Conservation (phyloP, 1,140 invertebrate species). For the Brachionus calyciflorus region DNA sequence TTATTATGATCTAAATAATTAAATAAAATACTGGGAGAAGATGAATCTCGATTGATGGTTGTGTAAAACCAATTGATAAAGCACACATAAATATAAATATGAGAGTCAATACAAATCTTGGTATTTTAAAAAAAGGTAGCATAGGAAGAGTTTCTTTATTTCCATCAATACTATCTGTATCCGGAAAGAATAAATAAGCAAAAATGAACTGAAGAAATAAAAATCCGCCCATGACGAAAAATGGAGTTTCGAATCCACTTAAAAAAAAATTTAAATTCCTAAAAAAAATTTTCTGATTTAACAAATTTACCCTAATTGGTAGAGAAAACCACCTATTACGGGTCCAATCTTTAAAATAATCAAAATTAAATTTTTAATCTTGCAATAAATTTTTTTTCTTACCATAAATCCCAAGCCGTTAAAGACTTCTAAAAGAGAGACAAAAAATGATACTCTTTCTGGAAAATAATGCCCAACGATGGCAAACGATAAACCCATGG, state of each 20-base stretch:
- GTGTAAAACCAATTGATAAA: constrained; percentile 12
- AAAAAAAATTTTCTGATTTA: neutral
- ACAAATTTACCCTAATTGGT: constrained; percentile 25
- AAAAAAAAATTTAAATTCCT: neutral
- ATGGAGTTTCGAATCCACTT: constrained; percentile 26
- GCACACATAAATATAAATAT: constrained; percentile 24
- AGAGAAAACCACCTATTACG: constrained; percentile 39
- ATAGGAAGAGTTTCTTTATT: neutral
- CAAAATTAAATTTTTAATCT: neutral
- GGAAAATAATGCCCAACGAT: constrained; percentile 44
- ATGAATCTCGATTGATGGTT: constrained; percentile 42
- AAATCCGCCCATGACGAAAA: constrained; percentile 36
- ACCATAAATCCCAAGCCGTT: constrained; percentile 36
- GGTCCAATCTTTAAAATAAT: constrained; percentile 36
- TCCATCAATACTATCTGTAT: neutral
- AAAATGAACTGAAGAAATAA: constrained; percentile 25
- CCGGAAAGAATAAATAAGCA: constrained; percentile 33
- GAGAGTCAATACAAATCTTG: constrained; percentile 7
- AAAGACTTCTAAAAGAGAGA: constrained; percentile 8
- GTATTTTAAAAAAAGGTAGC: constrained; percentile 40
- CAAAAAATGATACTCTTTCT: constrained; percentile 11
- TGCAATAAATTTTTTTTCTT: neutral
- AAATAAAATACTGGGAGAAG: constrained; percentile 10
- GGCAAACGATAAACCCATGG: constrained; percentile 22
- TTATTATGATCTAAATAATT: neutral